These are phyloP conservation scores for Heterodera schachtii DNA, from an alignment of 1,140 invertebrate genomes.

Conservation along the genomic window DNA sequence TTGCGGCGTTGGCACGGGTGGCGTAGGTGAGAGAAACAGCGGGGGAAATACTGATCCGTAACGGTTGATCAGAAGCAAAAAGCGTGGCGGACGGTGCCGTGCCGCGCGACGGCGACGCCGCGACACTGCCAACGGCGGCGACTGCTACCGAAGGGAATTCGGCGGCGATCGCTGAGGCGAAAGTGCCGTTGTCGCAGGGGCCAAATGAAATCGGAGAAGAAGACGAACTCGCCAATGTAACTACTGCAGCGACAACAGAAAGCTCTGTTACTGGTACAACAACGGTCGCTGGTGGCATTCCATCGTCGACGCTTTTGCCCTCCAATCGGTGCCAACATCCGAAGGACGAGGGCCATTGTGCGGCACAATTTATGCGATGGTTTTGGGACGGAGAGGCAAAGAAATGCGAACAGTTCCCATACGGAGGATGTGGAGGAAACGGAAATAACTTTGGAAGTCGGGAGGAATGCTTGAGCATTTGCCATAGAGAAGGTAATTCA, in stretches of 20 bases:
- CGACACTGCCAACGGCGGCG: constrained; percentile 10
- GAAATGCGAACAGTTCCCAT: constrained; percentile 75
- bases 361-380: constrained; percentile 62
- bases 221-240: not conserved
- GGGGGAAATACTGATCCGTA: too few species aligned
- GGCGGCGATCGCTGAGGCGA: constrained; percentile 30
- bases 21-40: not conserved
- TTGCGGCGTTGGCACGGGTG: constrained; percentile 73
- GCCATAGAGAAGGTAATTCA: constrained; percentile 49
- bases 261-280: too few species aligned
- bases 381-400: constrained; percentile 70
- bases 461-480: constrained; percentile 61
- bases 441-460: constrained; percentile 72
- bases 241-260: not conserved
- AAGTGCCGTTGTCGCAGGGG: not conserved
- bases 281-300: too few species aligned
- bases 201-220: not conserved
- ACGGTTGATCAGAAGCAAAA: not conserved
- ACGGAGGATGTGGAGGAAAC: constrained; percentile 83
- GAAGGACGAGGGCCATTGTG: constrained; percentile 53
- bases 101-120: not conserved
- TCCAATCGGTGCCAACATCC: constrained; percentile 60
- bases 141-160: too few species aligned
- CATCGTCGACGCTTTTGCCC: constrained; percentile 1
- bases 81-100: not conserved